Evolutionary conservation across 2,888 invertebrate genomes (phyloP), one percentile per base, ranked within the genome.

Genomic region (Zelleria hepariella): DNA sequence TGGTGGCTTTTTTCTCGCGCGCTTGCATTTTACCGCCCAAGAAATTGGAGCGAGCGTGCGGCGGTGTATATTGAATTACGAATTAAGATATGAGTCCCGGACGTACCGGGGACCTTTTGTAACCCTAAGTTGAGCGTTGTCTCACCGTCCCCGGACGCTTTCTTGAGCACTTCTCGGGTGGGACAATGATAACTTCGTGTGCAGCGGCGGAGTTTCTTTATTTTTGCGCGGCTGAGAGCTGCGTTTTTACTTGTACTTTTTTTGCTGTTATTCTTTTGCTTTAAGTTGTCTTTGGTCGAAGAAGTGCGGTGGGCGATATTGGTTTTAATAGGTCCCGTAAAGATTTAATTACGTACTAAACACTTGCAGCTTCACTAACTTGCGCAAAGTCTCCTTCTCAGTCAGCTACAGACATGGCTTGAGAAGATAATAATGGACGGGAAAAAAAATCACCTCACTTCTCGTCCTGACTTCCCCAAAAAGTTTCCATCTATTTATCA

Each of bases 21-120:
- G 76, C 79, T 79, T 82, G 82, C 82, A 80, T 78, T 85, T 75
- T 75, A 71, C 77, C 73, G 72, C 75, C 47, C 27, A 32, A 74
- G 67, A 66, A 68, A 69, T 66, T 68, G 66, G 68, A 68, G 72
- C 73, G 74, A 65, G 73, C 75, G 74, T 77, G 26, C 18, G 15
- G 47, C 21, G 47, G 57, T 78, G 75, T 58, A 57, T 78, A 82
- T 83, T 85, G 84, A 85, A 84, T 87, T 83, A 85, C 82, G 79
- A 82, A 82, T 80, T 78, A 79, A 77, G 77, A 79, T 77, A 77
- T 78, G 75, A 77, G 73, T 48, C 57, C 23, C 32, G 32, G 32
- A 42, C 32, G 57, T 47, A n/a, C 23, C 18, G 57, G 55, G n/a
- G 55, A 55, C 55, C 55, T 42, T 55, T 55, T 55, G 55, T 32